Evolutionary conservation across 2,797 vertebrate species (phyloP), one percentile per base, ranked within the genome.

Genomic region (Clamator glandarius): DNA sequence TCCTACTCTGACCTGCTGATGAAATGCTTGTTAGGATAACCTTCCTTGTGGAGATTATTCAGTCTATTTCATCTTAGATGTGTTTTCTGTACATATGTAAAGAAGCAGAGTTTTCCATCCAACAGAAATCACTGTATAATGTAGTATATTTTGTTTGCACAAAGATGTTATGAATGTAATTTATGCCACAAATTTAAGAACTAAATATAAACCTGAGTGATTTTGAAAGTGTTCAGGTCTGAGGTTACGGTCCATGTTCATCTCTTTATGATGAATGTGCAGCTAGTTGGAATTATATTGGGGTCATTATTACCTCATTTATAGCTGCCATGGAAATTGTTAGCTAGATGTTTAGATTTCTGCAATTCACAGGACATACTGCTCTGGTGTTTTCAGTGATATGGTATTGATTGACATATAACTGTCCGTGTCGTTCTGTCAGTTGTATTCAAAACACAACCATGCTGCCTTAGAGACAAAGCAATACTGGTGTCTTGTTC

Each of bases 1-100:
- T 35, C 31, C n/a, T 75, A 9, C 68, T 91, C 67, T 93, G 89
- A 91, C 63, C 92, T 86, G 77, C 74, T 88, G 73, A 44, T 72
- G 54, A 95, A 94, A 78, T 74, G n/a, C 36, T 68, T 93, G 61
- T 9, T 55, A 93, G 73, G 48, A 46, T 84, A 91, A 82, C 1
- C 14, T 84, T 0, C 0, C 42, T 93, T 89, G 48, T 94, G 55
- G 51, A 93, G 72, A 78, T 86, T 41, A 51, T 80, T 78, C 52
- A 67, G 8, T 55, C 62, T 91, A 0, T 67, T 92, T 89, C 16
- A 75, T 70, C 89, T 89, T 59, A 55, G 13, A 33, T 0, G 33
- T 17, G 48, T 82, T 70, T 87, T 68, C 52, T 81, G 6, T 62
- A 52, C 5, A 7, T 55, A 14, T 21, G 62, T 52, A 75, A 74